Evolutionary conservation across 2,113 vertebrate species (phyloP).

Genomic region (Lasiurus cinereus): DNA sequence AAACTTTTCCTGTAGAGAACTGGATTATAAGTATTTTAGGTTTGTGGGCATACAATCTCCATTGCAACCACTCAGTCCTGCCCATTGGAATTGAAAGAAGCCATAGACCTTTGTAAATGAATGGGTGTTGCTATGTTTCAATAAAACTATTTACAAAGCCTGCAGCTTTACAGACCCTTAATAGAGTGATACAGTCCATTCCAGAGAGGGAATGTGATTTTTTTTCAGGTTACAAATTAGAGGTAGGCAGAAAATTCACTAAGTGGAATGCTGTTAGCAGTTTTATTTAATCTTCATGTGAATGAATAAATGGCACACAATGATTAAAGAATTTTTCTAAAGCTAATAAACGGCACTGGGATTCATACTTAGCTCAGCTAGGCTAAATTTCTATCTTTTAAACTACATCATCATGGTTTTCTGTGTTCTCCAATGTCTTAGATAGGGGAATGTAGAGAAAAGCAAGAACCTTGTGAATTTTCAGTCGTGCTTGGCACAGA

Average conservation of each 20-base stretch:
- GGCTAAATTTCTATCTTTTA: constrained; percentile 31
- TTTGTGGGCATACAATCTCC: background rate
- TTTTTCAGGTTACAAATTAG: constrained; percentile 11
- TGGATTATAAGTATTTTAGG: constrained; percentile 5
- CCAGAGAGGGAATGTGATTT: constrained; percentile 35
- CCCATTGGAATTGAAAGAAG: background rate
- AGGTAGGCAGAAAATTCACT: constrained; percentile 15
- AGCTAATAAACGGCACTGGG: background rate
- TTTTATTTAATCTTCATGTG: constrained; percentile 59
- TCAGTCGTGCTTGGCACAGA: background rate
- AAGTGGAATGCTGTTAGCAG: constrained; percentile 12
- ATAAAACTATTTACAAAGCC: background rate
- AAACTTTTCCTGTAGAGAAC: background rate
- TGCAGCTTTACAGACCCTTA: constrained; percentile 24
- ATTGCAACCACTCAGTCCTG: background rate
- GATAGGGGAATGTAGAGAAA: constrained; percentile 23
- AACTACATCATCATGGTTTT: background rate
- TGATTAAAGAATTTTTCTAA: constrained; percentile 48
- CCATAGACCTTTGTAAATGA: background rate
- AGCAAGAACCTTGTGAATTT: constrained; percentile 44
- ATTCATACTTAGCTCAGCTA: constrained; percentile 17
- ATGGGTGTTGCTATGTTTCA: background rate
- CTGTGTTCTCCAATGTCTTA: background rate
- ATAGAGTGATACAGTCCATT: background rate
- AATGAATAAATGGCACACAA: constrained; percentile 32